phyloP scores from a whole-genome alignment of 2,888 invertebrate genomes.

The Trichopoda pennipes region DNA sequence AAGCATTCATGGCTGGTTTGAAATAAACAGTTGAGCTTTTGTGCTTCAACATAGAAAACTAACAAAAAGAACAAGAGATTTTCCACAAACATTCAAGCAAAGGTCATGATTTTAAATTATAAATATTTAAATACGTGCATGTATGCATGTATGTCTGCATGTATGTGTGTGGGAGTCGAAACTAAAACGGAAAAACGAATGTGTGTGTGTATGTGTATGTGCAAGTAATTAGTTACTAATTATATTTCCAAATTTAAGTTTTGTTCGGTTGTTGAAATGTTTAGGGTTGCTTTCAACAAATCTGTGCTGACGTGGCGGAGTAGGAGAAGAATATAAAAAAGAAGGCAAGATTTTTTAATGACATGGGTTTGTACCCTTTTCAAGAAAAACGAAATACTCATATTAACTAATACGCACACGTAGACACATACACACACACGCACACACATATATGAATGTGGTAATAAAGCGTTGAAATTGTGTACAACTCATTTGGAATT shows the following conservation, averaged over 20 bases:
- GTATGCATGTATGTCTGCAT: too few relatives aligned
- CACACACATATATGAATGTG: not conserved
- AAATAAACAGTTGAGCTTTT: not conserved
- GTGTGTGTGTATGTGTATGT: constrained; percentile 17
- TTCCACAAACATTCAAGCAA: constrained; percentile 40
- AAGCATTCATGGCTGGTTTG: constrained; percentile 1
- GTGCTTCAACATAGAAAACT: constrained; percentile 11
- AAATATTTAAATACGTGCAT: not conserved
- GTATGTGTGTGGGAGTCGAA: not conserved
- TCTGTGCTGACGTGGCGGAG: constrained; percentile 1
- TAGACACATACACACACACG: not conserved
- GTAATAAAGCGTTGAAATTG: constrained; percentile 63
- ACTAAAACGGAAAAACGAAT: not conserved
- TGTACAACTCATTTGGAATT: constrained; percentile 60
- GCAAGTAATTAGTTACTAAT: constrained; percentile 66
- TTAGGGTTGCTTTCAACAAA: constrained; percentile 40
- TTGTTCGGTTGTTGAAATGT: constrained; percentile 53
- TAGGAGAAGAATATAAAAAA: constrained; percentile 9
- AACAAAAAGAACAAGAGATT: constrained; percentile 16
- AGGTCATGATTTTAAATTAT: constrained; percentile 43
- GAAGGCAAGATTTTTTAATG: constrained; percentile 58
- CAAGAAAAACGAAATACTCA: constrained; percentile 43
- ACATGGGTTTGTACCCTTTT: constrained; percentile 68
- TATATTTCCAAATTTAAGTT: constrained; percentile 62
- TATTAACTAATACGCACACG: constrained; percentile 18